Conservation (phyloP, 2,113 vertebrate species). For the Charina bottae region DNA sequence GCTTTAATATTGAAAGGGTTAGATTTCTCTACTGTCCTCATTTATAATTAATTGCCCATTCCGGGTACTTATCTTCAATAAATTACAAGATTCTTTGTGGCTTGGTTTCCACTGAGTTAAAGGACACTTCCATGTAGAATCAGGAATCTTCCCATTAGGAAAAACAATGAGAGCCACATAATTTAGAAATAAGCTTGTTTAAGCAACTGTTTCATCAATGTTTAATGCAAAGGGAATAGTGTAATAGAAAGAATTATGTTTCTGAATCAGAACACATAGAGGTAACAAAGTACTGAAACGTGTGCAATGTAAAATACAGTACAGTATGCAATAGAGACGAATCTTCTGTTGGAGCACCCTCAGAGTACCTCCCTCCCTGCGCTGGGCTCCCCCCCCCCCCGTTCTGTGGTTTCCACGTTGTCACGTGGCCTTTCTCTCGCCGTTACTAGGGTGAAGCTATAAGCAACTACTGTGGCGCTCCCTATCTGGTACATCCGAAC, state of each 20-base stretch:
- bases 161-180: not conserved
- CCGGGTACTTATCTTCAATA: not conserved
- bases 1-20: not conserved
- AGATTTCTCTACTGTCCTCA: not conserved
- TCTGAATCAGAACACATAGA: not conserved
- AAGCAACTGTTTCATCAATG: not conserved
- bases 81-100: not conserved
- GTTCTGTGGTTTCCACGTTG: too few relatives aligned
- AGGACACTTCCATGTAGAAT: not conserved
- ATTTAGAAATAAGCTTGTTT: not conserved
- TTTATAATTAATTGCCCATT: not conserved
- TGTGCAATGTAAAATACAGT: not conserved
- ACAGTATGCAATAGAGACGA: not conserved
- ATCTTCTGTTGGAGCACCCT: not conserved
- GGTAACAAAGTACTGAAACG: not conserved
- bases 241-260: not conserved
- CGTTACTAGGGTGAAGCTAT: conserved; percentile 33
- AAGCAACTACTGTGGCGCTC: conserved; percentile 4
- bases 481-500: conserved; percentile 14
- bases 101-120: not conserved
- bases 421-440: not conserved
- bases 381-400: not conserved
- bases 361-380: not conserved
- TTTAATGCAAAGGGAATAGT: not conserved
- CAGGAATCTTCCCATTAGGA: not conserved